Percentiles rank a stretch among this genome's conserved stretches.
These are phyloP conservation scores for Danio tinwini DNA, from an alignment of 2,797 vertebrate species.

Conservation along the genomic window DNA sequence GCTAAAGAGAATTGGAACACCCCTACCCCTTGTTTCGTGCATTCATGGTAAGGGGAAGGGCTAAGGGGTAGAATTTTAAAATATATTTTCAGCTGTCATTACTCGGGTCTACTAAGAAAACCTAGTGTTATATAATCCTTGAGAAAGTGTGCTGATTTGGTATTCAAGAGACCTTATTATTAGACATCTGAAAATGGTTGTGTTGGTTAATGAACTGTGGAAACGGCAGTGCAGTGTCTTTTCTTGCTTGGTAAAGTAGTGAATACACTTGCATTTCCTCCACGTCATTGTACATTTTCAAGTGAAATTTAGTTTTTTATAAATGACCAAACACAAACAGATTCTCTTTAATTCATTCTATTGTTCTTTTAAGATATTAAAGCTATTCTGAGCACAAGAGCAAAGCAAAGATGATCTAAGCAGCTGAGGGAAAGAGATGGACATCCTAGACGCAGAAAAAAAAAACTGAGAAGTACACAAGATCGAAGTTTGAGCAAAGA, in stretches of 20 bases:
- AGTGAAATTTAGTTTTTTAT: neutral
- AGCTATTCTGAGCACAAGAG: neutral
- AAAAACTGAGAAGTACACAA: too few relatives aligned
- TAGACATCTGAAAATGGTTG: neutral
- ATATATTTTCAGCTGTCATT: neutral
- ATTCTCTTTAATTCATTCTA: neutral
- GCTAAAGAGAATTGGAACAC: too few relatives aligned
- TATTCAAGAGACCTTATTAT: conserved; percentile 18
- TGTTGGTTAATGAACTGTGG: conserved; percentile 7
- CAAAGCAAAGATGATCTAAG: neutral
- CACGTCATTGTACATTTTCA: neutral
- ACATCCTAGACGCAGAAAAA: neutral
- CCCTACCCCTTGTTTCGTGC: too few relatives aligned
- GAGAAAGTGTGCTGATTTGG: conserved; percentile 10
- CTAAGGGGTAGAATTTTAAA: too few relatives aligned
- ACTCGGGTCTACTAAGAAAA: neutral
- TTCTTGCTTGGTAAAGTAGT: neutral
- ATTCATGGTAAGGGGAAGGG: too few relatives aligned
- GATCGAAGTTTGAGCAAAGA: neutral
- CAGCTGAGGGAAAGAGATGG: neutral
- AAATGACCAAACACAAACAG: neutral
- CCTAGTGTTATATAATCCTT: conserved; percentile 9
- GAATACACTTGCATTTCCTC: neutral
- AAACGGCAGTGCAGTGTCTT: neutral
- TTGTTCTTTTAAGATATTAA: neutral